Conservation (phyloP, 2,113 vertebrate species). For the Ovis aries region ARS-UI_Ramb_v3.0 NC_056076.1:60639501-60640000, state of each 20-base stretch:
- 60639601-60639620: neutral
- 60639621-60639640: neutral
- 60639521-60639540: neutral
- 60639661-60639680: neutral
- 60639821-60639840: neutral
- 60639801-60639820: fast-evolving
- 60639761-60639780: fast-evolving
- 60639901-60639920: neutral
- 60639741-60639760: neutral
- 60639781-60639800: fast-evolving
- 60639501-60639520: neutral
- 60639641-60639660: neutral
- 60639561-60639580: neutral
- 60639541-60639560: neutral
- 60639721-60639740: neutral
- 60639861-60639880: neutral
- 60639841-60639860: neutral
- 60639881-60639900: neutral
- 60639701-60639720: neutral
- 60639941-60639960: fast-evolving
- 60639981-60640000: neutral
- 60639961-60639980: neutral
- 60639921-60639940: neutral
- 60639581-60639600: neutral
- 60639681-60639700: neutral